Base-by-base conservation (phyloP, 30 jellyfish, hydroid and myxozoan genomes). In the Clytia hemisphaerica region DNA sequence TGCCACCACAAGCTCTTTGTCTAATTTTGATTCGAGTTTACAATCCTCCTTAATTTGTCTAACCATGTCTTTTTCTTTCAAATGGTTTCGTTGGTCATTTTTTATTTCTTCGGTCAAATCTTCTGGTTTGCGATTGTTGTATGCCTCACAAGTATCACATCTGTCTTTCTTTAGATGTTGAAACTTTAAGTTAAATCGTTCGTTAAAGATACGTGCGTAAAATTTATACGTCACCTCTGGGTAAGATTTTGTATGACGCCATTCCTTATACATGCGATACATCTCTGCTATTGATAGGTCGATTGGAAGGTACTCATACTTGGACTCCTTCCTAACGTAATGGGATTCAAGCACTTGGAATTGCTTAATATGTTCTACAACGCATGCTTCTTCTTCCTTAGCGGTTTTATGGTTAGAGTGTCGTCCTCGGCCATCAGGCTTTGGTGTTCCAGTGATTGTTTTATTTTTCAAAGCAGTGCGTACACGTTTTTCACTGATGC, bases 61-160 rank as follows among this genome's bases (percentile, higher is more conserved):
- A 14, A 14, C 0, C 16, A 15, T 0, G 24, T 51, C 66, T 51
- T 51, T 51, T 14, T 51, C 66, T 12, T 51, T 22, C 9, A 51
- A 24, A 51, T 51, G 1, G 21, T 51, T 51, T 31, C 24, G 14
- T 51, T 51, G 66, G 0, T 22, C 18, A 12, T 58, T 45, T 58
- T 58, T 34, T 18, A n/a, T 19, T 58, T 29, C 71, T 22, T 58
- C 30, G 26, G 19, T 45, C 25, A 29, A 3, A 9, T 16, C 21
- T 7, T 7, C 31, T n/a, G 16, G 25, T 22, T n/a, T 22, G 30
- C 10, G 16, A 22, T 51, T 51, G 45, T 45, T n/a, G 18, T 22
- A 58, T 29, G 25, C 40, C 46, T 58, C 25, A 15, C 71, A 58
- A 22, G 71, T 58, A 58, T 58, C 71, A 58, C 71, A 58, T 45